These are phyloP conservation scores for Anoplopoma fimbria DNA, from an alignment of 2,113 vertebrate species.

Conservation along the genomic window DNA sequence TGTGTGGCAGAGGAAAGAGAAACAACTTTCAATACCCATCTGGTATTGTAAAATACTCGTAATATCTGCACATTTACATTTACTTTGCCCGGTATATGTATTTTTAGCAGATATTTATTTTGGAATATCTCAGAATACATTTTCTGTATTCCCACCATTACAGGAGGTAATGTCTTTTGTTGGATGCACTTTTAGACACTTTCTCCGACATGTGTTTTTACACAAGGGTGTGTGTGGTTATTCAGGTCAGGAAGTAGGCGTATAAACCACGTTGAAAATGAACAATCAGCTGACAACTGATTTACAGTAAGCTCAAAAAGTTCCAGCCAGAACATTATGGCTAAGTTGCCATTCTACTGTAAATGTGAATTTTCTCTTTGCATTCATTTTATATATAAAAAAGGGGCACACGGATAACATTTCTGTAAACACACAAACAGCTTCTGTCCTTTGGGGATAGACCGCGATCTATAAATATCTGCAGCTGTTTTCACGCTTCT, in stretches of 20 bases:
- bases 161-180: not conserved
- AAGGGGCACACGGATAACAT: too few species aligned
- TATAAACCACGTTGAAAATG: constrained; percentile 10
- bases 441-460: constrained; percentile 8
- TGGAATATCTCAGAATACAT: not conserved
- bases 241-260: not conserved
- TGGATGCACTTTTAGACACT: not conserved
- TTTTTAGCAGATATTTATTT: too few species aligned
- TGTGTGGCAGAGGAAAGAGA: too few species aligned
- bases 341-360: not conserved
- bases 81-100: too few species aligned
- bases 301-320: not conserved
- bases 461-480: constrained; percentile 13
- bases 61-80: too few species aligned
- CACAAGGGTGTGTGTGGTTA: not conserved
- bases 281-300: constrained; percentile 28
- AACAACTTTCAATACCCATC: not conserved
- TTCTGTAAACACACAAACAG: not conserved
- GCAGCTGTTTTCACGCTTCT: too few species aligned
- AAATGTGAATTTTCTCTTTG: not conserved
- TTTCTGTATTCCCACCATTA: not conserved
- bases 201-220: not conserved
- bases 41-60: not conserved
- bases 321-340: not conserved
- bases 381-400: not conserved